Base-by-base conservation (phyloP, 1,140 invertebrate genomes). In the Dendroctonus valens region DNA sequence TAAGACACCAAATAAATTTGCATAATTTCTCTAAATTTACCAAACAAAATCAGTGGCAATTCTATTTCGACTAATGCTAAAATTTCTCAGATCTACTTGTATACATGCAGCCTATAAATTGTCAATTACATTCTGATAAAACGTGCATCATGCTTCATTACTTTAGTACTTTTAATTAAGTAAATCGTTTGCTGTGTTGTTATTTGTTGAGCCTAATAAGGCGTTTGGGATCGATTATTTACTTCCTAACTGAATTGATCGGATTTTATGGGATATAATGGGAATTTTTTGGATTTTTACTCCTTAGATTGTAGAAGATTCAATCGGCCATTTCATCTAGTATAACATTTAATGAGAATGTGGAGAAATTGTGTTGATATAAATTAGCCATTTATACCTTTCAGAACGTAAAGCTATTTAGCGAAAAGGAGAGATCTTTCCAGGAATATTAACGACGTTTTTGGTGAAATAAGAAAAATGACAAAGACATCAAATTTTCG, bases 131-230 rank as follows among this genome's bases (percentile, higher is more conserved):
- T 54, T 52, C 51, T 64, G 61, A 55, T 55, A 55, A 64, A 64
- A 39, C 52, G 52, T 48, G 54, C 41, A 14, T 55, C 65, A 67
- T 60, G 65, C 52, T 60, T 59, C 57, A 38, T 46, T 42, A 57
- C n/a, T 55, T 15, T 12, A 52, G 26, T 54, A 49, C 65, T 53
- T 49, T 60, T 67, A 67, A 67, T 67, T 67, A 67, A 60, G 26
- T 52, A 67, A 44, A 59, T 51, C 38, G 49, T 48, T 44, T n/a
- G 9, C 14, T 12, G 55, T 12, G 15, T 15, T n/a, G n/a, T n/a
- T n/a, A 54, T 65, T 65, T 59, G 54, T 51, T 65, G 46, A 40
- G 41, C 63, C 63, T 26, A 65, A 65, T 58, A 65, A 50, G 63
- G 63, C 40, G 48, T 64, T 61, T 52, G 0, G 41, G 49, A 61